Conservation (phyloP, 2,113 vertebrate genomes). For the Aspiorhynchus laticeps region DNA sequence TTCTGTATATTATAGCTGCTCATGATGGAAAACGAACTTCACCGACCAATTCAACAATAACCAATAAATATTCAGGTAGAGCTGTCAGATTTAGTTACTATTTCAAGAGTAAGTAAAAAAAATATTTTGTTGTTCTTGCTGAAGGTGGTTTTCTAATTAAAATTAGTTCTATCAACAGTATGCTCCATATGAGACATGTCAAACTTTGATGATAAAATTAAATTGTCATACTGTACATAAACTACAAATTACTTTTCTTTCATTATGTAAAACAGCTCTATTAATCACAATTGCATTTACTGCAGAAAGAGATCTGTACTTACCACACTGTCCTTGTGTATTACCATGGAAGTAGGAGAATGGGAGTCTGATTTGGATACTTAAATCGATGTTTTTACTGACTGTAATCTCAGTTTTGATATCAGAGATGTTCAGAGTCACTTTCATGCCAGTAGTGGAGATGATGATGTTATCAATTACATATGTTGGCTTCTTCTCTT, state of each 20-base stretch:
- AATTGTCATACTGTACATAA: no score
- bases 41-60: background rate
- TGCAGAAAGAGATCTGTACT: slow-evolving; percentile 56
- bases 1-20: background rate
- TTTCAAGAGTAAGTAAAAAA: no score
- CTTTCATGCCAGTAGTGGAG: slow-evolving; percentile 74
- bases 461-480: slow-evolving; percentile 74
- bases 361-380: slow-evolving; percentile 79
- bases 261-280: no score
- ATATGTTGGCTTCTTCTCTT: slow-evolving; percentile 71
- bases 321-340: slow-evolving; percentile 94
- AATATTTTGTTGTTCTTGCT: no score
- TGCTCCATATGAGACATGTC: no score
- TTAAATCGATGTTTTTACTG: slow-evolving; percentile 65
- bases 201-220: no score
- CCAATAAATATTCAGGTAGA: background rate
- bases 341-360: slow-evolving; percentile 83
- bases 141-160: no score
- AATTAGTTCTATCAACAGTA: no score
- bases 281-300: no score
- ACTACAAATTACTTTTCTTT: no score
- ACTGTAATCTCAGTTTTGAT: slow-evolving; percentile 78
- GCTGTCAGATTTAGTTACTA: background rate
- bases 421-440: slow-evolving; percentile 77
- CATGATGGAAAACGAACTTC: background rate